A percentile compares a stretch with the other conserved stretches of the same genome.
These are phyloP conservation scores for Copsychus sechellarum DNA, from an alignment of 2,113 vertebrate genomes.

Conservation along the genomic window DNA sequence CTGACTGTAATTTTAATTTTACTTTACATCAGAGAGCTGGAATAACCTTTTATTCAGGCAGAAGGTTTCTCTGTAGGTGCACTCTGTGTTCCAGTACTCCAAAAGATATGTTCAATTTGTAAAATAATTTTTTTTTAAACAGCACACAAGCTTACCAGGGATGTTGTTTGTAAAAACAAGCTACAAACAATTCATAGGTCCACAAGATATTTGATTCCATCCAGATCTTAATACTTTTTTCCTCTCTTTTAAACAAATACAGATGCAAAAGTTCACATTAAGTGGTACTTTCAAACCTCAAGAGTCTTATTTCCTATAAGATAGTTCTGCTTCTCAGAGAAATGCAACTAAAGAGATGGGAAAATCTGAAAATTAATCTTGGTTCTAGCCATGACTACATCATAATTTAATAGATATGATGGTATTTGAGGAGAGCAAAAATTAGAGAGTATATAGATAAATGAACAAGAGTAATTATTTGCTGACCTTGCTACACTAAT, in stretches of 20 bases:
- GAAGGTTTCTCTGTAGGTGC: not conserved
- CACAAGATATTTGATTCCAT: not conserved
- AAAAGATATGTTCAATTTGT: not conserved
- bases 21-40: not conserved
- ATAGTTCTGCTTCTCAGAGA: not conserved
- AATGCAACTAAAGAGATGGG: not conserved
- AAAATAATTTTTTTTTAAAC: not conserved
- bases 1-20: slow-evolving; percentile 6
- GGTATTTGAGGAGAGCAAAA: not conserved
- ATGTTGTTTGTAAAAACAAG: not conserved
- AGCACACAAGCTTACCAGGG: not conserved
- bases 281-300: not conserved
- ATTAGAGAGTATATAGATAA: not conserved
- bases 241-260: not conserved
- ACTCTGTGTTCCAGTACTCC: not conserved
- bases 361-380: not conserved
- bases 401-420: not conserved
- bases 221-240: not conserved
- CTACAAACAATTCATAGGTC: not conserved
- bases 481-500: not conserved
- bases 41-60: not conserved
- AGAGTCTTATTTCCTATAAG: not conserved
- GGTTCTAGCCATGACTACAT: not conserved
- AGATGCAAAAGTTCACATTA: not conserved
- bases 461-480: not conserved